Evolutionary conservation across 2,797 vertebrate species (phyloP), one percentile per base, ranked within the genome.

Genomic region (Brotula barbata): DNA sequence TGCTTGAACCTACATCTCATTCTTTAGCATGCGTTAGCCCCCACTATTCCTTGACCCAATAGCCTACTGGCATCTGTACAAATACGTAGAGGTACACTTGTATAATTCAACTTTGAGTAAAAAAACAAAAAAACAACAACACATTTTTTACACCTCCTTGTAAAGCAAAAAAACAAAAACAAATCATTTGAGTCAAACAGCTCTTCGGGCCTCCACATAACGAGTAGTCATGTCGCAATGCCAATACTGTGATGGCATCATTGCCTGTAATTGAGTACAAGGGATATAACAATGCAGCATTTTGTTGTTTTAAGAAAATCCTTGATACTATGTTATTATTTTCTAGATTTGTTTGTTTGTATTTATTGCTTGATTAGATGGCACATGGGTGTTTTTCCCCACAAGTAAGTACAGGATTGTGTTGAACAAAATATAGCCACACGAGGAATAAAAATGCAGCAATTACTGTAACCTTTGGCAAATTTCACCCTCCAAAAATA

Each of bases 361-460:
- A 62, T 82, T 93, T 93, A 93, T 92, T 93, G 92, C 92, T 92
- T 77, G 73, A 78, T 87, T 81, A 71, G 80, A 90, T 91, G 90
- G 91, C 90, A 92, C 90, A 15, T 85, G 88, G 86, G 82, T 80
- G 80, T 80, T 72, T 75, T 57, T 80, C 46, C 39, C 62, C 77
- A 83, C 51, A 75, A 76, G 73, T 72, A 68, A 76, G 68, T 68
- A 78, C 39, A 73, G 77, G 69, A 48, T 69, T 68, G 45, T 73
- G 65, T 69, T 81, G 45, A 76, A 80, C 57, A 74, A 78, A 75
- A 77, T 62, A 67, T 37, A 67, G 79, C 71, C 60, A 50, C 52
- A 64, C 58, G 14, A 68, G 55, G 51, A 69, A 73, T 66, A 59
- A 65, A 85, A 87, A 82, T 70, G 75, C 77, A 91, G 78, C 76